phyloP scores from a whole-genome alignment of 2,888 invertebrate genomes.

The Artemia sp. region DNA sequence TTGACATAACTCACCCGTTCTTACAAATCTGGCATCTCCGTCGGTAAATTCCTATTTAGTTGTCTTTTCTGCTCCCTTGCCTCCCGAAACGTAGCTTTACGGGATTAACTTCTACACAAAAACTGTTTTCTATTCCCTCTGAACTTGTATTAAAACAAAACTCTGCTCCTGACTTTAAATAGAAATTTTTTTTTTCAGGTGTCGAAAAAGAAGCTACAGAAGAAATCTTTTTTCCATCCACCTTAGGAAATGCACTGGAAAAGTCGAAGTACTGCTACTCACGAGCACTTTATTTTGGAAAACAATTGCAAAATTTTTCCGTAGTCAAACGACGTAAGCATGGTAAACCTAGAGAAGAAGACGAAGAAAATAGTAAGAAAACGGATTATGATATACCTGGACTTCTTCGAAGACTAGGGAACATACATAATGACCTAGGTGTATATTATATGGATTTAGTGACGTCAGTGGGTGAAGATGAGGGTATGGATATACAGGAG shows the following conservation, averaged over 20 bases:
- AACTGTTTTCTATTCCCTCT: too few relatives aligned
- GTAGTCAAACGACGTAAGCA: background rate
- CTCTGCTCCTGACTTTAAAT: too few relatives aligned
- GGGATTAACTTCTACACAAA: too few relatives aligned
- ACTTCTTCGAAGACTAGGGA: constrained; percentile 4
- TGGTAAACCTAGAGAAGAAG: too few relatives aligned
- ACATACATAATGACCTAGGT: constrained; percentile 10
- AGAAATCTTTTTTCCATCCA: background rate
- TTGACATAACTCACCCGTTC: too few relatives aligned
- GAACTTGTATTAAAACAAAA: too few relatives aligned
- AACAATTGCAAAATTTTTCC: background rate
- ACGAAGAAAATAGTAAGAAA: background rate
- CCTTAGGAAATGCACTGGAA: background rate
- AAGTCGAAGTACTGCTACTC: background rate
- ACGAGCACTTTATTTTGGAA: background rate
- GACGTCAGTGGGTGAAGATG: background rate
- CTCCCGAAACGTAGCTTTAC: too few relatives aligned
- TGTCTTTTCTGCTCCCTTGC: too few relatives aligned
- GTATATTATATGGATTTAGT: constrained; percentile 9
- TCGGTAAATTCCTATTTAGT: too few relatives aligned
- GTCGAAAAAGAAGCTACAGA: background rate
- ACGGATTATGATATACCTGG: constrained; percentile 14
- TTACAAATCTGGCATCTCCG: too few relatives aligned
- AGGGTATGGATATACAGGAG: background rate
- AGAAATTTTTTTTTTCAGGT: background rate